These are phyloP conservation scores for Rhamphomyia laevipes DNA, from an alignment of 2,888 invertebrate species.

Conservation along the genomic window DNA sequence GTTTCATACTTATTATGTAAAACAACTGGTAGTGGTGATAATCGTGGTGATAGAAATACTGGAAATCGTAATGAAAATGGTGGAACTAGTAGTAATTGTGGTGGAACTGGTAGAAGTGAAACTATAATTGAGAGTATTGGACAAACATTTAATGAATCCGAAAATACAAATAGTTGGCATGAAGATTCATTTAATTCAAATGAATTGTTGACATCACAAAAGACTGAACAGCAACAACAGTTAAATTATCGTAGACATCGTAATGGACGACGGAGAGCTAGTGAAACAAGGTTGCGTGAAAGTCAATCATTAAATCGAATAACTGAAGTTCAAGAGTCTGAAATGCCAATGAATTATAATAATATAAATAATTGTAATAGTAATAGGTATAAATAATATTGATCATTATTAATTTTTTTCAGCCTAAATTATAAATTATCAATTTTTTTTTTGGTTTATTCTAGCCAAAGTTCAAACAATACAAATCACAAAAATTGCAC, in stretches of 20 bases:
- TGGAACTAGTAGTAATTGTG: constrained; percentile 1
- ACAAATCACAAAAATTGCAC: too few species aligned
- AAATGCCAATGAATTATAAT: constrained; percentile 26
- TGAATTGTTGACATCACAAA: constrained; percentile 9
- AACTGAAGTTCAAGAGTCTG: constrained; percentile 70
- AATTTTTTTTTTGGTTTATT: constrained; percentile 6
- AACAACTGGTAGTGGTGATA: constrained; percentile 16
- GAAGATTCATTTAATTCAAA: constrained; percentile 21
- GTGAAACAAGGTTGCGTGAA: constrained; percentile 58
- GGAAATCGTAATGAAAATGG: not conserved
- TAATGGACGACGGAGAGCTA: constrained; percentile 44
- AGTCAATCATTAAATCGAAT: constrained; percentile 77
- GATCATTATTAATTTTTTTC: constrained; percentile 7
- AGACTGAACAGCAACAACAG: constrained; percentile 15
- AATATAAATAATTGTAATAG: constrained; percentile 20
- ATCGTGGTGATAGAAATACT: constrained; percentile 21
- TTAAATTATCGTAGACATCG: constrained; percentile 38
- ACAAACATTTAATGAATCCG: constrained; percentile 11
- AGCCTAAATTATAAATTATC: constrained; percentile 1
- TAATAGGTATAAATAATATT: constrained; percentile 14
- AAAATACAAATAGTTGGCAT: not conserved
- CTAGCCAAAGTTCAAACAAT: constrained; percentile 27
- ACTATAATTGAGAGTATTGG: not conserved
- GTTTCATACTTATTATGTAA: constrained; percentile 1
- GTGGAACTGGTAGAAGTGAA: not conserved